These are phyloP conservation scores for Pygmarrhopalites habei DNA, from an alignment of 1,140 invertebrate species.

Conservation along the genomic window DNA sequence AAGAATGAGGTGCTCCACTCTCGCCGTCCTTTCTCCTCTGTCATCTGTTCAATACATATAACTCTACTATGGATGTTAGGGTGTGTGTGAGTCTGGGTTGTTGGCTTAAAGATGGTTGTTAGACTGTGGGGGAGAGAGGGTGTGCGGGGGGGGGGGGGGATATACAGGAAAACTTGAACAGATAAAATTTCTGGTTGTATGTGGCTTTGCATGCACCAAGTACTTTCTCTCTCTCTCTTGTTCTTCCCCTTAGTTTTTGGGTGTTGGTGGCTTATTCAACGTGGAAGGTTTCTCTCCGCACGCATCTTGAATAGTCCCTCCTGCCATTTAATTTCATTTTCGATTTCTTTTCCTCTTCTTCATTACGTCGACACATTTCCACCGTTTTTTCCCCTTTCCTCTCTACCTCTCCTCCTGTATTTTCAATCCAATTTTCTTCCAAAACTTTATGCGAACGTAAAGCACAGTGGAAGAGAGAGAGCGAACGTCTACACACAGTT, in stretches of 20 bases:
- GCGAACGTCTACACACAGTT: too few relatives aligned
- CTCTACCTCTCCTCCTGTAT: not conserved
- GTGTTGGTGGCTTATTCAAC: too few relatives aligned
- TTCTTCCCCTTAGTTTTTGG: too few relatives aligned
- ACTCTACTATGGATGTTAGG: not conserved
- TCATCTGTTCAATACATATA: not conserved
- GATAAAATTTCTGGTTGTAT: not conserved
- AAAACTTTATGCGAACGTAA: constrained; percentile 9
- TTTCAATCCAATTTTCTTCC: constrained; percentile 3
- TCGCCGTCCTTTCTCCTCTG: not conserved
- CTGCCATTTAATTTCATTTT: constrained; percentile 13
- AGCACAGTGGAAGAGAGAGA: not conserved
- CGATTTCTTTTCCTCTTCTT: constrained; percentile 11
- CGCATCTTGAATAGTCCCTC: not conserved
- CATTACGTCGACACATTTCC: constrained; percentile 3
- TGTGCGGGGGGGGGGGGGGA: too few relatives aligned
- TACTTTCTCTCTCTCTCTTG: too few relatives aligned
- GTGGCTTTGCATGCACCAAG: not conserved
- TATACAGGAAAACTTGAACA: too few relatives aligned
- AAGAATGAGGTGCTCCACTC: not conserved
- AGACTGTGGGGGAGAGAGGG: not conserved
- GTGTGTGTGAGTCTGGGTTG: not conserved
- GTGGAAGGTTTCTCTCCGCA: too few relatives aligned
- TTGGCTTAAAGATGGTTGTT: too few relatives aligned
- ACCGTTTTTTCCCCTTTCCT: not conserved